phyloP scores from a whole-genome alignment of 2,113 vertebrate species.

The Mastomys coucha region DNA sequence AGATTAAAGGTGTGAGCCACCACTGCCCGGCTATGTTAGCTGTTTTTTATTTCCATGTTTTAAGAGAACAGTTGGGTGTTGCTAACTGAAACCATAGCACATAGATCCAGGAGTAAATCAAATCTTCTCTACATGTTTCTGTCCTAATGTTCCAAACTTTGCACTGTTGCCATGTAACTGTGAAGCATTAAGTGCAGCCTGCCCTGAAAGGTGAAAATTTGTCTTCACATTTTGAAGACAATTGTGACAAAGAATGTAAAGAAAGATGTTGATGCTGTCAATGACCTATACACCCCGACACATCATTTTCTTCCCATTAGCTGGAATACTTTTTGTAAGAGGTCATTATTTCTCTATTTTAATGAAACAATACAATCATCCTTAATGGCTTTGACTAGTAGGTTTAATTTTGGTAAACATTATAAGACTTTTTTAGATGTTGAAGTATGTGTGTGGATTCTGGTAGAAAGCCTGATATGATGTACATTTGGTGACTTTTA shows the following conservation, averaged over 20 bases:
- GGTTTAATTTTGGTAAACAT: not conserved
- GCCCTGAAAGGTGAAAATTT: not conserved
- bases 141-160: not conserved
- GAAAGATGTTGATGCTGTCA: not conserved
- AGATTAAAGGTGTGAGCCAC: too few relatives aligned
- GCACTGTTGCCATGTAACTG: not conserved
- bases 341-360: not conserved
- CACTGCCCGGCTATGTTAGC: too few relatives aligned
- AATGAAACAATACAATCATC: not conserved
- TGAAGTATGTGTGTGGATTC: not conserved
- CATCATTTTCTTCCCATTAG: not conserved
- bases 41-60: not conserved
- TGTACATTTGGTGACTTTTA: not conserved
- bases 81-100: not conserved
- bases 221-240: not conserved
- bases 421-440: not conserved
- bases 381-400: not conserved
- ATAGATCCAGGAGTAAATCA: not conserved
- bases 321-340: not conserved
- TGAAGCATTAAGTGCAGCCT: not conserved
- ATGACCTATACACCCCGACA: not conserved
- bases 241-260: not conserved
- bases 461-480: not conserved
- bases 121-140: not conserved
- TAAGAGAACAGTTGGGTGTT: not conserved